Percentiles rank a stretch among this genome's conserved stretches.
phyloP scores from a whole-genome alignment of 2,888 invertebrate species.

The Oscheius sp. region DNA sequence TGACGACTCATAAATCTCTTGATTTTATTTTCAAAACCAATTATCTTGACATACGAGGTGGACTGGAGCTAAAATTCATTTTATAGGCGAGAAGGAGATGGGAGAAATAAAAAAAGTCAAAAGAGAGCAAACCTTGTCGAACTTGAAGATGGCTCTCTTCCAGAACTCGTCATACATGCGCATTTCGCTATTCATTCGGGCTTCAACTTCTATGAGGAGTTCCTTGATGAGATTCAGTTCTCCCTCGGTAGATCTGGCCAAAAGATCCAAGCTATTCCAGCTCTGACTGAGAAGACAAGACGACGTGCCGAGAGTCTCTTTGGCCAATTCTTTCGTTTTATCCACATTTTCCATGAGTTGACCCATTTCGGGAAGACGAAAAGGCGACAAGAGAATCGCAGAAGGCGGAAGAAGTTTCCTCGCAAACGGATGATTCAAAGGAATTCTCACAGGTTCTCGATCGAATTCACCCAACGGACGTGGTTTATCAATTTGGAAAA shows the following conservation, averaged over 20 bases:
- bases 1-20: neutral
- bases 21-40: neutral
- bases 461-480: neutral
- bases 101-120: neutral
- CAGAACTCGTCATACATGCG: neutral
- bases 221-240: conserved; percentile 1
- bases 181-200: neutral
- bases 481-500: neutral
- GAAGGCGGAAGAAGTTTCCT: neutral
- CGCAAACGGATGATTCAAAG: conserved; percentile 1
- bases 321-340: neutral
- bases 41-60: neutral
- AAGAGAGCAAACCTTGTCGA: neutral
- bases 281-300: neutral
- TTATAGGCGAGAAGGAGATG: neutral
- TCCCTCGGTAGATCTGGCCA: neutral
- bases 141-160: neutral
- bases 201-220: neutral
- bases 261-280: neutral
- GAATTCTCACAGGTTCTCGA: neutral
- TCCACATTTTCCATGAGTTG: neutral
- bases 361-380: neutral
- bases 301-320: neutral
- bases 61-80: neutral
- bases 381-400: too few species aligned